Percentiles rank a stretch among this genome's conserved stretches.
Conservation (phyloP, 2,888 invertebrate genomes). For the Callyntrura sp. region DNA sequence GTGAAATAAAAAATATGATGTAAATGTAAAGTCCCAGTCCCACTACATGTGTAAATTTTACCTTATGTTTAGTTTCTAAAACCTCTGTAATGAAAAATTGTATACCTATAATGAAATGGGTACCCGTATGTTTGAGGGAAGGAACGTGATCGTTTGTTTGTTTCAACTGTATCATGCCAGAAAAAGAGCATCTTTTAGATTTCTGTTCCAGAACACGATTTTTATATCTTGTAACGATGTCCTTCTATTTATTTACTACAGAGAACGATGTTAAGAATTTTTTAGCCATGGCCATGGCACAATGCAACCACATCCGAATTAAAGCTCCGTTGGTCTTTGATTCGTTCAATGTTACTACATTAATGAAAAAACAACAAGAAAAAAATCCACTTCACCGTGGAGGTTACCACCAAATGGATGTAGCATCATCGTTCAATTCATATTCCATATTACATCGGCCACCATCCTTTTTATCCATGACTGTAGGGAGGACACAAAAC, state of each 20-base stretch:
- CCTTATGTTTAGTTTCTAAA: too few relatives aligned
- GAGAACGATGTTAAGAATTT: conserved; percentile 28
- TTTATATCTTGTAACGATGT: neutral
- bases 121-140: too few relatives aligned
- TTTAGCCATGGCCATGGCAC: conserved; percentile 28
- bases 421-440: conserved; percentile 43
- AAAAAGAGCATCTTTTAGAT: conserved; percentile 9
- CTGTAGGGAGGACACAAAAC: conserved; percentile 7
- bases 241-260: neutral
- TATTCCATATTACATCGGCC: conserved; percentile 18
- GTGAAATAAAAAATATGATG: neutral
- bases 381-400: neutral
- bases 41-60: too few relatives aligned
- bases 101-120: too few relatives aligned
- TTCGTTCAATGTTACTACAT: conserved; percentile 11
- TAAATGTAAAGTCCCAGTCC: too few relatives aligned
- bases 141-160: too few relatives aligned
- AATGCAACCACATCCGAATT: conserved; percentile 32
- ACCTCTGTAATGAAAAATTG: too few relatives aligned
- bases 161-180: neutral
- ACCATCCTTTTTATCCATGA: neutral
- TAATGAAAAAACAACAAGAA: neutral
- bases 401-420: conserved; percentile 23
- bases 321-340: conserved; percentile 45
- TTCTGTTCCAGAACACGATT: conserved; percentile 20